Conservation (phyloP, 2,888 invertebrate genomes). For the Polyommatus iphigenia region DNA sequence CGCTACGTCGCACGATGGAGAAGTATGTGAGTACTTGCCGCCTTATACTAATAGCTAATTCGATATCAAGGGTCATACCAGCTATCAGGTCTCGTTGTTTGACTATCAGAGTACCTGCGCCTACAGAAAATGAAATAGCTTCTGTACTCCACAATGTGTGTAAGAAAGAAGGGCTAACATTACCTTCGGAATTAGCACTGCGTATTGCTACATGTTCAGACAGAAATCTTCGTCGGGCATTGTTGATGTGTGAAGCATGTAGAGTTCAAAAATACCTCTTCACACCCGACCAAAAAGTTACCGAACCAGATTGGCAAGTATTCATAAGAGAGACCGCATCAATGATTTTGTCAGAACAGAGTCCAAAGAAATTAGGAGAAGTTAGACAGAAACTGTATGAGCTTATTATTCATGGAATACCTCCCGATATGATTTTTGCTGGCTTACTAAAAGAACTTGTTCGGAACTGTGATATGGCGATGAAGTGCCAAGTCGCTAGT, state of each 20-base stretch:
- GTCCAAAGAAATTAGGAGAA: constrained; percentile 89
- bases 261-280: constrained; percentile 96
- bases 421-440: constrained; percentile 94
- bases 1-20: constrained; percentile 98
- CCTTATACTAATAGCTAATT: constrained; percentile 95
- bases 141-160: constrained; percentile 83
- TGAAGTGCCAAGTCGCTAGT: constrained; percentile 92
- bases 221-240: constrained; percentile 94
- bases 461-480: constrained; percentile 92
- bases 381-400: constrained; percentile 95
- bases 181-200: constrained; percentile 88
- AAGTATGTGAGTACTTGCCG: constrained; percentile 98
- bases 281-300: constrained; percentile 87
- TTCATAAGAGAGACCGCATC: constrained; percentile 93
- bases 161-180: constrained; percentile 88
- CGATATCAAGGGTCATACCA: constrained; percentile 97
- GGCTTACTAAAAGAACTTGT: constrained; percentile 91
- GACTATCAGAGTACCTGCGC: constrained; percentile 94
- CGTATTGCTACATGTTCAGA: constrained; percentile 89
- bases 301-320: constrained; percentile 95
- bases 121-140: constrained; percentile 87
- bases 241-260: constrained; percentile 96
- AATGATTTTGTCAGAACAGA: constrained; percentile 92
- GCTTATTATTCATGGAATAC: constrained; percentile 95
- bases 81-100: constrained; percentile 98